Conservation (phyloP, 2,888 invertebrate species). For the Amaurobius ferox region DNA sequence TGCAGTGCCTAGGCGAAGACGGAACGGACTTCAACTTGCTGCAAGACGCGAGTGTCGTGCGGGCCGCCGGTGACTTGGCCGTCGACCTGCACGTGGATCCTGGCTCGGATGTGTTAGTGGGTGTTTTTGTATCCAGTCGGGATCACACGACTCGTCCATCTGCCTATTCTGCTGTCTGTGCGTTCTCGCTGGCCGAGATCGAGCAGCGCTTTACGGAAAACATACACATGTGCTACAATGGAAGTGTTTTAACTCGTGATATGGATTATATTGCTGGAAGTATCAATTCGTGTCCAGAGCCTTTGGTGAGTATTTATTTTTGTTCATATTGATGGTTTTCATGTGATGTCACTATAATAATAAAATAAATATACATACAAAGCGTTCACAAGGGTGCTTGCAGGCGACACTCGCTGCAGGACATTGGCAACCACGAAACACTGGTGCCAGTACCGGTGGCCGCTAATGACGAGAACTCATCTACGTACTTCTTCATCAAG, state of each 20-base stretch:
- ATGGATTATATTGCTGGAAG: conserved; percentile 94
- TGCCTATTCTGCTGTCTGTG: conserved; percentile 89
- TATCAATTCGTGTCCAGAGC: conserved; percentile 92
- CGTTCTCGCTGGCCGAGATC: conserved; percentile 92
- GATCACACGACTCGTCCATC: conserved; percentile 73
- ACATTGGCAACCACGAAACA: conserved; percentile 86
- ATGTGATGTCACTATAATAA: too few species aligned
- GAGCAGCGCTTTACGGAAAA: conserved; percentile 96
- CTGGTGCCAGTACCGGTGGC: conserved; percentile 90
- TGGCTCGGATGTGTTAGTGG: conserved; percentile 89
- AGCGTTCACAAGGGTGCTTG: conserved; percentile 93
- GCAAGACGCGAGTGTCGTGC: conserved; percentile 94
- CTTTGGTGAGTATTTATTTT: conserved; percentile 84
- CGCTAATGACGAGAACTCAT: conserved; percentile 92
- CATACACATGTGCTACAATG: conserved; percentile 97
- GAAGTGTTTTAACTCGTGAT: conserved; percentile 92
- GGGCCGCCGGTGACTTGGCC: conserved; percentile 87
- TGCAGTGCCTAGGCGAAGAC: conserved; percentile 87
- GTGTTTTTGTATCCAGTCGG: conserved; percentile 82
- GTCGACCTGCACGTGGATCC: conserved; percentile 84
- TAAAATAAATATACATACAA: too few species aligned
- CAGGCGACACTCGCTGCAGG: conserved; percentile 87
- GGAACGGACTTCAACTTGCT: conserved; percentile 87
- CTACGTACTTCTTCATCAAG: conserved; percentile 94
- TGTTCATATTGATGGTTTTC: too few species aligned